A percentile compares a stretch with the other conserved stretches of the same genome.
phyloP scores from a whole-genome alignment of 1,140 invertebrate genomes.

The Drosophila santomea region DNA sequence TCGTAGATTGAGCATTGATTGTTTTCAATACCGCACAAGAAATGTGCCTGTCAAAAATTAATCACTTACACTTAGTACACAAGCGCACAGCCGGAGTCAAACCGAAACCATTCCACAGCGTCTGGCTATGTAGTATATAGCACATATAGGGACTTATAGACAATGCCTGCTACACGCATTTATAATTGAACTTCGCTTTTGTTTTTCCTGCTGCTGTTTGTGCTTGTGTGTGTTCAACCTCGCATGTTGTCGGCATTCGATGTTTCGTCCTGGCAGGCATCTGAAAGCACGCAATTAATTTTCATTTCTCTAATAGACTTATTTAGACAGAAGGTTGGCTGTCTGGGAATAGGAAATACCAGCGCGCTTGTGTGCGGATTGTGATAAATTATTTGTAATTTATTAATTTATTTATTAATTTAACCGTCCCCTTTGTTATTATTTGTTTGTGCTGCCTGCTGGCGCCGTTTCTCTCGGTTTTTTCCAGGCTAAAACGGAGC shows the following conservation, averaged over 20 bases:
- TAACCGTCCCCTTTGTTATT: constrained; percentile 31
- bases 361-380: constrained; percentile 19
- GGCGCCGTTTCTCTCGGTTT: not conserved
- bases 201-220: constrained; percentile 41
- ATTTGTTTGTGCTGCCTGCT: constrained; percentile 16
- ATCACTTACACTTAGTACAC: constrained; percentile 79
- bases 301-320: constrained; percentile 83
- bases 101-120: not conserved
- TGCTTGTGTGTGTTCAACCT: constrained; percentile 57
- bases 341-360: not conserved
- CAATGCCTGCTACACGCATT: constrained; percentile 74
- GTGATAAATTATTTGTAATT: constrained; percentile 80
- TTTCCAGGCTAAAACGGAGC: not conserved
- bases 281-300: constrained; percentile 82
- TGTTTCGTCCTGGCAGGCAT: constrained; percentile 56
- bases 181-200: constrained; percentile 82
- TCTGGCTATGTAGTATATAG: not conserved
- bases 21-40: constrained; percentile 78
- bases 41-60: constrained; percentile 81
- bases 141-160: constrained; percentile 37
- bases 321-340: constrained; percentile 55
- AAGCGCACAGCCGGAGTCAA: constrained; percentile 19
- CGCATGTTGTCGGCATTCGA: constrained; percentile 74
- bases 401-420: constrained; percentile 77
- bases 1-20: constrained; percentile 77